Evolutionary conservation across 2,888 invertebrate genomes (phyloP).

Genomic region (Nemurella pictetii): DNA sequence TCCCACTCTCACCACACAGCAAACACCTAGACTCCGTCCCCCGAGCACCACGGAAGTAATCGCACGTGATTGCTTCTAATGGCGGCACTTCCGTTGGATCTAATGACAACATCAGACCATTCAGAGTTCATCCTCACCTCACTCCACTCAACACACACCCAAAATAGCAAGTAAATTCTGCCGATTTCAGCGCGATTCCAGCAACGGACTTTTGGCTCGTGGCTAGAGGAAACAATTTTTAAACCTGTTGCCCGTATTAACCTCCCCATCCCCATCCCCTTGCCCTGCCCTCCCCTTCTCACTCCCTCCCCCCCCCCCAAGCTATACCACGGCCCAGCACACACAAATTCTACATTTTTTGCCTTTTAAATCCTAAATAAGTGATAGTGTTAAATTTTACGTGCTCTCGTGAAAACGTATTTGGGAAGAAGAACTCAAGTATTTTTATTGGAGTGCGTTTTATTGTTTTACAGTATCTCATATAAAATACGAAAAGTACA

Average conservation of each 20-base stretch:
- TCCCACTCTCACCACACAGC: too few species aligned
- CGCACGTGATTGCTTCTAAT: too few species aligned
- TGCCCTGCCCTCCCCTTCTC: background rate
- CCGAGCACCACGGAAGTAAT: too few species aligned
- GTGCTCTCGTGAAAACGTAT: constrained; percentile 29
- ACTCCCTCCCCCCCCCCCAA: background rate
- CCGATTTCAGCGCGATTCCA: too few species aligned
- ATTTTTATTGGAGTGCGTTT: constrained; percentile 24
- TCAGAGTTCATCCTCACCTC: too few species aligned
- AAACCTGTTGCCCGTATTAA: background rate
- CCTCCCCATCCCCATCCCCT: background rate
- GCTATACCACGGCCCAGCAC: too few species aligned
- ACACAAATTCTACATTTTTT: background rate
- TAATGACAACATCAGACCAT: too few species aligned
- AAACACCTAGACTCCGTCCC: too few species aligned
- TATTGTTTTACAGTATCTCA: constrained; percentile 23
- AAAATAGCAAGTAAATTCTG: too few species aligned
- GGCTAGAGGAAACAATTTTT: background rate
- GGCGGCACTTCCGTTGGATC: too few species aligned
- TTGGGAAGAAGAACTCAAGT: constrained; percentile 25
- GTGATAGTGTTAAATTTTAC: constrained; percentile 28
- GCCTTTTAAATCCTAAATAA: background rate
- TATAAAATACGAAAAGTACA: constrained; percentile 25
- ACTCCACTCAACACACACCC: too few species aligned
- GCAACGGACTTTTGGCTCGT: too few species aligned